Percentiles rank a stretch among this genome's conserved stretches.
Evolutionary conservation across 2,113 vertebrate species (phyloP).

Genomic region (Athene noctua): DNA sequence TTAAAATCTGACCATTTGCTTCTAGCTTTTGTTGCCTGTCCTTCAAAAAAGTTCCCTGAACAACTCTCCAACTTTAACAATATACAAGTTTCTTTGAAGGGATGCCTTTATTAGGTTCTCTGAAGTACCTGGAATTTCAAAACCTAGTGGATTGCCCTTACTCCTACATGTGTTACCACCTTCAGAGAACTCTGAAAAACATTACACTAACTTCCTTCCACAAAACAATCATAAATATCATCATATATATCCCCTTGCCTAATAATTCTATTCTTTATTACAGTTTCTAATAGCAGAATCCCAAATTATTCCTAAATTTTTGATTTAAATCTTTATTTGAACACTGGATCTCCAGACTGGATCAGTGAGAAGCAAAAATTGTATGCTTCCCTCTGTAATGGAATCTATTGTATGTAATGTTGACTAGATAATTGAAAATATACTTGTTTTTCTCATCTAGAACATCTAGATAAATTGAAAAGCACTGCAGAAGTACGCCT

Average conservation of each 20-base stretch:
- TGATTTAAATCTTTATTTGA: background rate
- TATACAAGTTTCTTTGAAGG: background rate
- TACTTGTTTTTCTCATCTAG: background rate
- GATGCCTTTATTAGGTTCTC: background rate
- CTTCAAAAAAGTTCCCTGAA: background rate
- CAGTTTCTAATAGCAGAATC: background rate
- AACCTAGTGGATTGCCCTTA: background rate
- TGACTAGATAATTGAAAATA: background rate
- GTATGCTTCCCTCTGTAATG: background rate
- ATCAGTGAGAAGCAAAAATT: background rate
- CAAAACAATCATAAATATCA: background rate
- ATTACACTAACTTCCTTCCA: background rate
- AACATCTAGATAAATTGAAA: background rate
- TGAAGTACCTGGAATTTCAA: background rate
- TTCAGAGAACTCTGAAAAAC: background rate
- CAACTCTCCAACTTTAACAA: background rate
- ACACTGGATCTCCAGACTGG: background rate
- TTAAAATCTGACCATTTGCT: background rate
- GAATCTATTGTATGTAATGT: background rate
- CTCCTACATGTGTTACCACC: background rate
- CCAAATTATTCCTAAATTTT: background rate
- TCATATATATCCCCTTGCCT: background rate
- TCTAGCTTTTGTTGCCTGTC: background rate
- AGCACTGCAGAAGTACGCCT: background rate
- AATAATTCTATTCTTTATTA: background rate